Percentiles rank a stretch among this genome's conserved stretches.
These are phyloP conservation scores for Falcunculus frontatus DNA, from an alignment of 2,113 vertebrate genomes.

Conservation along the genomic window DNA sequence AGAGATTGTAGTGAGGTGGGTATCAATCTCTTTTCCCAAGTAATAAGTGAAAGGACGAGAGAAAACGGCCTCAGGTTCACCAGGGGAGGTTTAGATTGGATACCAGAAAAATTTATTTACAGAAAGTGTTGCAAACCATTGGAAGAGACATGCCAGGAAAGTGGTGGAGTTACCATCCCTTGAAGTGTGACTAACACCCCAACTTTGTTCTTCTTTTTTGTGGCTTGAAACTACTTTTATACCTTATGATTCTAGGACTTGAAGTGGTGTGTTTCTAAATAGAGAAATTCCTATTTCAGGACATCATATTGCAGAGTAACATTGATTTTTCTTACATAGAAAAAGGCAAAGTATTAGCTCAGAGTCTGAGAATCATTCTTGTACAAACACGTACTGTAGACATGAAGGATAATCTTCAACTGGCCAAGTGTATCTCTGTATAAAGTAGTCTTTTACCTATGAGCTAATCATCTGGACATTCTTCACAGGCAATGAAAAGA, in stretches of 20 bases:
- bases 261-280: not conserved
- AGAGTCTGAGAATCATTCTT: not conserved
- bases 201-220: not conserved
- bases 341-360: not conserved
- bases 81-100: not conserved
- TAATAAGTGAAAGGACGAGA: not conserved
- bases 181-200: not conserved
- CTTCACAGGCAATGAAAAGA: not conserved
- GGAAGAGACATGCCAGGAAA: not conserved
- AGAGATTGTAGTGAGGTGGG: not conserved
- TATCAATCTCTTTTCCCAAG: not conserved
- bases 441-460: not conserved
- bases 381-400: not conserved
- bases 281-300: not conserved
- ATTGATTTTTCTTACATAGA: not conserved
- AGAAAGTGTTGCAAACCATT: not conserved
- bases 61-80: not conserved
- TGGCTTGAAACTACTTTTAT: not conserved
- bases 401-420: not conserved
- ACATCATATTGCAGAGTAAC: not conserved
- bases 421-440: not conserved
- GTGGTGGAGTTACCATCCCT: not conserved
- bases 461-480: not conserved
- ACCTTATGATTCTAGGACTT: not conserved
- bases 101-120: not conserved